phyloP scores from a whole-genome alignment of 30 jellyfish, hydroid and myxozoan genomes.

The Aurelia sp. region DNA sequence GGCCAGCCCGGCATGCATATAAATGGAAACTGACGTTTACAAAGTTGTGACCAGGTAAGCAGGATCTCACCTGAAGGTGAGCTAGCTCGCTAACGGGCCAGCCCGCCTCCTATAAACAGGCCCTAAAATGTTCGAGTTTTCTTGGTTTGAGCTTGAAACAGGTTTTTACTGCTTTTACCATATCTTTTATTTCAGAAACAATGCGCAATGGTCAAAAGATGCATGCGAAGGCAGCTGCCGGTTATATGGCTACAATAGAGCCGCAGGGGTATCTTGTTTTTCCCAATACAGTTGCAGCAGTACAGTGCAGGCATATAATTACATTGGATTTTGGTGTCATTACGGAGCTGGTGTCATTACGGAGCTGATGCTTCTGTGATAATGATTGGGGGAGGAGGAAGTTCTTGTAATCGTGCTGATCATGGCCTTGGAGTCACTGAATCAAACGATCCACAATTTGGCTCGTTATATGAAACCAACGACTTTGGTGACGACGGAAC shows the following conservation, averaged over 20 bases:
- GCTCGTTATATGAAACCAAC: neutral
- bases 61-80: too few species aligned
- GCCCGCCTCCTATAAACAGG: too few species aligned
- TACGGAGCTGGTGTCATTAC: neutral
- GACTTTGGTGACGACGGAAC: slow-evolving; percentile 27
- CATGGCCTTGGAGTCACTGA: slow-evolving; percentile 62
- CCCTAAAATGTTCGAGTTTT: too few species aligned
- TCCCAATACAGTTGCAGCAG: slow-evolving; percentile 35
- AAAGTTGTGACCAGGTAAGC: too few species aligned
- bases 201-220: slow-evolving; percentile 22
- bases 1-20: too few species aligned
- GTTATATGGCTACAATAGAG: slow-evolving; percentile 5
- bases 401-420: slow-evolving; percentile 61
- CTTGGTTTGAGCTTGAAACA: too few species aligned
- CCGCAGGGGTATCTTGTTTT: slow-evolving; percentile 20
- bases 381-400: slow-evolving; percentile 71
- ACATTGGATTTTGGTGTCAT: neutral
- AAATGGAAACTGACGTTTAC: too few species aligned
- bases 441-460: slow-evolving; percentile 30
- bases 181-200: slow-evolving; percentile 12
- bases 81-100: too few species aligned
- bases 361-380: slow-evolving; percentile 33
- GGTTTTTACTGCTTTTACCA: too few species aligned
- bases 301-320: slow-evolving; percentile 2
- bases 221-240: slow-evolving; percentile 18